Evolutionary conservation across 2,888 invertebrate genomes (phyloP), one percentile per base, ranked within the genome.

Genomic region (Agrotis puta): DNA sequence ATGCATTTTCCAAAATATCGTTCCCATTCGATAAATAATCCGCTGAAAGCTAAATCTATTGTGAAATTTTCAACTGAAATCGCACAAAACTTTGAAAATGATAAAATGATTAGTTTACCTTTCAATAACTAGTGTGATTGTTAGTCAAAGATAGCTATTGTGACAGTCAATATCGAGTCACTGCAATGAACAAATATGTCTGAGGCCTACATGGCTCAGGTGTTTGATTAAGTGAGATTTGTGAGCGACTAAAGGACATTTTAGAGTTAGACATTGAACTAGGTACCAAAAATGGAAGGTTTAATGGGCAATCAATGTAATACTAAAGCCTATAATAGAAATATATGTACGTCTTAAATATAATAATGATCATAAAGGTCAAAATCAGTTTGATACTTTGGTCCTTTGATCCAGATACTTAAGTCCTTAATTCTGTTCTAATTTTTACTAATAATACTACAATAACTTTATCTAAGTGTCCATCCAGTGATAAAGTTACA

Each of bases 401-500:
- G 27, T 24, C n/a, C 9, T 70, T 70, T 14, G 47, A 7, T 43
- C 47, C 39, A 14, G 20, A 61, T 61, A 50, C 43, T 13, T 22
- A 39, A 43, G 20, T 18, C 2, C 0, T 27, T 33, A 51, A 51
- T 18, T 2, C 16, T 16, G 9, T 57, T 69, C 16, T 47, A 39
- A 62, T 62, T 69, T 47, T 22, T 57, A 7, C 27, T 47, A 6
- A 39, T 5, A n/a, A 5, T 45, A 11, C 7, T 33, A 43, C 24
- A 51, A 22, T 51, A 58, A 18, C 57, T 3, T 39, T 14, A 16
- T 48, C 6, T n/a, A 27, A 33, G 18, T 62, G 20, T 39, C 45
- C 27, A 64, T 5, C 27, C 18, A 68, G 43, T 58, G 50, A 73
- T 73, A 56, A 74, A 51, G 51, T 77, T 68, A 62, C 69, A 53